A percentile compares a stretch with the other conserved stretches of the same genome.
Conservation (phyloP, 2,113 vertebrate species). For the Bolborhynchus lineola region DNA sequence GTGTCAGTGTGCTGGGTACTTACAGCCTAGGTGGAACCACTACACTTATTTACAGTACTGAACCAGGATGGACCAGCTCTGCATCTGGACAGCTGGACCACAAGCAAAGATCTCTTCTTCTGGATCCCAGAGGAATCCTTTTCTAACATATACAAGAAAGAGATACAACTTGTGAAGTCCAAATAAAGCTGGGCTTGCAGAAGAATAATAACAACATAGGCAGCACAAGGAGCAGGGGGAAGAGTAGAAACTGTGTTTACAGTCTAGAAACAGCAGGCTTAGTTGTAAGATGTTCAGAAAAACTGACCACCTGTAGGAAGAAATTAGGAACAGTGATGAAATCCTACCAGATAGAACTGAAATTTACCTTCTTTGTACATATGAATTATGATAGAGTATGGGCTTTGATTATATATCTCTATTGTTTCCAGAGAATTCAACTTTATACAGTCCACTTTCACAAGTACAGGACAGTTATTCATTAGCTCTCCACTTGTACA, state of each 20-base stretch:
- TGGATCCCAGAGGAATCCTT: background rate
- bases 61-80: background rate
- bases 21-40: background rate
- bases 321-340: background rate
- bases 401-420: background rate
- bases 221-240: background rate
- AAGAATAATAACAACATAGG: background rate
- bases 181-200: background rate
- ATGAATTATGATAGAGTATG: background rate
- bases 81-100: background rate
- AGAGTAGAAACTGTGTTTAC: background rate
- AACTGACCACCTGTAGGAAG: background rate
- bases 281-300: background rate
- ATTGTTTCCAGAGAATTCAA: background rate
- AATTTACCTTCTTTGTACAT: background rate
- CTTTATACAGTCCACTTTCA: background rate
- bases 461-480: background rate
- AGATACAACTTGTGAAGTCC: background rate
- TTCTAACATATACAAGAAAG: background rate
- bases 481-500: background rate
- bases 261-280: background rate
- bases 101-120: background rate
- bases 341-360: background rate
- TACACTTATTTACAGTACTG: background rate
- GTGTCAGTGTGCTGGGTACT: rapidly evolving